Conservation (phyloP, 2,888 invertebrate species). For the Drosophila merina region DNA sequence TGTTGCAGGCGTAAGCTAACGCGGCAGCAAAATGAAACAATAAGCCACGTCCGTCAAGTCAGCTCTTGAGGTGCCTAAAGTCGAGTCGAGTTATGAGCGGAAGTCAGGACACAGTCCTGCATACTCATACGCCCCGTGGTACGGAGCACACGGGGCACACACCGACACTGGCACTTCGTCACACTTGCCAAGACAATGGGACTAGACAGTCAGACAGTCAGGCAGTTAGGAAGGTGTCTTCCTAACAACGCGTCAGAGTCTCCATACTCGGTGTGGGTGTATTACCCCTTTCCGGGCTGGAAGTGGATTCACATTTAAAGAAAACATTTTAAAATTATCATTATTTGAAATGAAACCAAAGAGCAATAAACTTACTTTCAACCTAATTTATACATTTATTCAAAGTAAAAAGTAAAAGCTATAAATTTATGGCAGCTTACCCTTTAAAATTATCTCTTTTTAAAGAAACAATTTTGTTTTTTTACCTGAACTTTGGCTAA, state of each 20-base stretch:
- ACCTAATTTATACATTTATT: background rate
- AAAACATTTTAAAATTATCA: slow-evolving; percentile 4
- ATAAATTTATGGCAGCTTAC: slow-evolving; percentile 21
- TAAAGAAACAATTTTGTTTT: background rate
- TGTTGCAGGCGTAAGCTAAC: slow-evolving; percentile 66
- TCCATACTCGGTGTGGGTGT: background rate
- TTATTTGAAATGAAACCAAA: background rate
- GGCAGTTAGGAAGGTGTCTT: slow-evolving; percentile 53
- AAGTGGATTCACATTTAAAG: background rate
- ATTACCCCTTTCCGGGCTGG: background rate
- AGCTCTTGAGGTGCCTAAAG: slow-evolving; percentile 73
- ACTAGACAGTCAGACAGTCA: slow-evolving; percentile 65
- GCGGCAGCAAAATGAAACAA: slow-evolving; percentile 76
- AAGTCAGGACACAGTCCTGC: slow-evolving; percentile 51
- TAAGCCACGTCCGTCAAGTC: slow-evolving; percentile 80
- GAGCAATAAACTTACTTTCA: background rate
- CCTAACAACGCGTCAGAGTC: slow-evolving; percentile 10
- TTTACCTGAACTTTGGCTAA: slow-evolving; percentile 45
- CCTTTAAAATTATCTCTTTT: background rate
- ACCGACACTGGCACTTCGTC: slow-evolving; percentile 62
- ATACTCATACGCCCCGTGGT: slow-evolving; percentile 11
- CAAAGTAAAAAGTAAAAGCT: slow-evolving; percentile 31
- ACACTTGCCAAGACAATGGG: slow-evolving; percentile 67
- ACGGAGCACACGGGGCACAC: slow-evolving; percentile 10
- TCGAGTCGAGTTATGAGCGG: slow-evolving; percentile 63